Percentiles rank a stretch among this genome's conserved stretches.
phyloP scores from a whole-genome alignment of 2,888 invertebrate species.

The Brachypalpus laphriformis region DNA sequence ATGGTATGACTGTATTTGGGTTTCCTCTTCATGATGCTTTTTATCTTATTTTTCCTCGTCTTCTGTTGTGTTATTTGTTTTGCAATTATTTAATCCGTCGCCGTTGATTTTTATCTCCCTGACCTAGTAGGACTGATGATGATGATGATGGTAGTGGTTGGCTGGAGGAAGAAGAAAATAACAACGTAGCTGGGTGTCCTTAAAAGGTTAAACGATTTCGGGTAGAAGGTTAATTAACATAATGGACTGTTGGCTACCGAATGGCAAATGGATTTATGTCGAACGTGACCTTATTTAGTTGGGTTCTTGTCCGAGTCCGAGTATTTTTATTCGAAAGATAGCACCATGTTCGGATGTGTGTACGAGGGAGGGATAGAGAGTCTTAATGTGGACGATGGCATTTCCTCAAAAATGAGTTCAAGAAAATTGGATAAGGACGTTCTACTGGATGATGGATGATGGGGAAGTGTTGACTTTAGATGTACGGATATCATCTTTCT shows the following conservation, averaged over 20 bases:
- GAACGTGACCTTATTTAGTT: slow-evolving; percentile 60
- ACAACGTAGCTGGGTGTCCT: slow-evolving; percentile 36
- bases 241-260: slow-evolving; percentile 61
- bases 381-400: too few relatives aligned
- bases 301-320: background rate
- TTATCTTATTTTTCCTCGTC: background rate
- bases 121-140: slow-evolving; percentile 42
- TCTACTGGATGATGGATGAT: too few relatives aligned
- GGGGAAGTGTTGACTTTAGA: background rate
- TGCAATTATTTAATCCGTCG: slow-evolving; percentile 62
- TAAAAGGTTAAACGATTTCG: slow-evolving; percentile 67
- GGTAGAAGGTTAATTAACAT: slow-evolving; percentile 65
- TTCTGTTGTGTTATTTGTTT: slow-evolving; percentile 28
- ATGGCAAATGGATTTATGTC: slow-evolving; percentile 50
- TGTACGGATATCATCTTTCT: too few relatives aligned
- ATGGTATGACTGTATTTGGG: slow-evolving; percentile 45
- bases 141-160: background rate
- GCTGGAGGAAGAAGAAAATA: background rate
- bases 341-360: slow-evolving; percentile 10
- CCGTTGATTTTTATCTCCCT: slow-evolving; percentile 51
- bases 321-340: background rate
- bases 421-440: too few relatives aligned
- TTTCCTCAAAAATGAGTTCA: too few relatives aligned
- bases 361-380: too few relatives aligned
- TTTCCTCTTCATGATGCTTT: background rate